Percentiles rank a stretch among this genome's conserved stretches.
phyloP scores from a whole-genome alignment of 2,797 vertebrate genomes.

The Siniperca scherzeri region DNA sequence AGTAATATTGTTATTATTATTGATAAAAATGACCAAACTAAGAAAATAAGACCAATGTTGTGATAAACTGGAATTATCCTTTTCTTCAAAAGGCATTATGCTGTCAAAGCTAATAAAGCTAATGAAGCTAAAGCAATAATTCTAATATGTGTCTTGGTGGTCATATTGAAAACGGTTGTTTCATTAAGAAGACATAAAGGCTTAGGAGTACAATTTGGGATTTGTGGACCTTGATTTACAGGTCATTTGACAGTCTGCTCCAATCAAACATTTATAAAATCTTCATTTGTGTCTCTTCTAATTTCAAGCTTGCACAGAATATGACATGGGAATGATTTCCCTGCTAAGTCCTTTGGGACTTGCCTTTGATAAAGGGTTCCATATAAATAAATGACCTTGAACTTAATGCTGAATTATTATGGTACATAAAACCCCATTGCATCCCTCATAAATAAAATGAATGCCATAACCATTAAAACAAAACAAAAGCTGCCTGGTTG shows the following conservation, averaged over 20 bases:
- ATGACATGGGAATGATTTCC: conserved; percentile 63
- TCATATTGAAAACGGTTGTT: not conserved
- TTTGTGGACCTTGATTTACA: not conserved
- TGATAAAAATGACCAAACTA: not conserved
- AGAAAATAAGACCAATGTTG: not conserved
- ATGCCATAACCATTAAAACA: conserved; percentile 42
- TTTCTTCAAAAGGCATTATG: not conserved
- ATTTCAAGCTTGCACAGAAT: conserved; percentile 59
- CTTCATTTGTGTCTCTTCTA: conserved; percentile 46
- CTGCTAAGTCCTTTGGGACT: conserved; percentile 8
- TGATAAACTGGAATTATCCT: not conserved
- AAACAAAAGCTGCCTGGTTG: conserved; percentile 31
- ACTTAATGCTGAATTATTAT: conserved; percentile 34
- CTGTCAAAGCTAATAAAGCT: not conserved
- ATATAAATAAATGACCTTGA: conserved; percentile 22
- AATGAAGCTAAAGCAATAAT: not conserved
- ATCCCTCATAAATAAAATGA: conserved; percentile 28
- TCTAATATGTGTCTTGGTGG: not conserved
- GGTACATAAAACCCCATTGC: conserved; percentile 44
- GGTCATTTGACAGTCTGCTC: not conserved
- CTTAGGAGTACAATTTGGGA: not conserved
- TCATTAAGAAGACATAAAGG: not conserved
- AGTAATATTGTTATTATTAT: not conserved
- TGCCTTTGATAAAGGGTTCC: conserved; percentile 20
- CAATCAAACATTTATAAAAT: not conserved